A percentile compares a stretch with the other conserved stretches of the same genome.
Conservation (phyloP, 2,113 vertebrate species). For the Rhagologus leucostigma region DNA sequence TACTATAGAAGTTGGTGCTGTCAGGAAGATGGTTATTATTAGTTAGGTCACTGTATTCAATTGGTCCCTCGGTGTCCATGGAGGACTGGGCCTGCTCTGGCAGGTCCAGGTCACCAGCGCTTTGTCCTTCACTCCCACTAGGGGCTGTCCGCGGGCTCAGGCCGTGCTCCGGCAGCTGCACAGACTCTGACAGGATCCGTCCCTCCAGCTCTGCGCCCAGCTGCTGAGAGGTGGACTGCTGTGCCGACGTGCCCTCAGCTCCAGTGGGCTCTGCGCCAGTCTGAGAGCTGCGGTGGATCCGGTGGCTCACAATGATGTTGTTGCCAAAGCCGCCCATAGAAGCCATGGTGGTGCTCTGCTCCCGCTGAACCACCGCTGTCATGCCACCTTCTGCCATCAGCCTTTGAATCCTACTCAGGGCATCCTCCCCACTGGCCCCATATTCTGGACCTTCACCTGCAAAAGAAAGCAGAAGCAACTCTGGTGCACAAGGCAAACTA, state of each 20-base stretch:
- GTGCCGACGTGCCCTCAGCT: conserved; percentile 56
- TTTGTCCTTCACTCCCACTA: conserved; percentile 61
- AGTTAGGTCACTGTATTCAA: conserved; percentile 70
- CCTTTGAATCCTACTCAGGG: conserved; percentile 90
- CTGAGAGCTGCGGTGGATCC: conserved; percentile 97
- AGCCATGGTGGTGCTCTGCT: conserved; percentile 98
- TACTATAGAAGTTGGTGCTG: conserved; percentile 64
- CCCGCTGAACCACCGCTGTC: conserved; percentile 96
- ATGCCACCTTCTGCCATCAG: conserved; percentile 96
- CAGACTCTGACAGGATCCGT: conserved; percentile 45
- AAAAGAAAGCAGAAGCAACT: conserved; percentile 30
- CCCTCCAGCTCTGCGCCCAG: conserved; percentile 66
- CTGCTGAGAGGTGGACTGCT: conserved; percentile 68
- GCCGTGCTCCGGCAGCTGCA: conserved; percentile 62
- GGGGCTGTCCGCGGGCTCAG: conserved; percentile 67
- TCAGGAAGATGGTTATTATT: conserved; percentile 68
- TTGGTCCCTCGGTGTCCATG: conserved; percentile 74
- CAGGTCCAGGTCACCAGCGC: conserved; percentile 36
- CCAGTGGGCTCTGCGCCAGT: conserved; percentile 74
- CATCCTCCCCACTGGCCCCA: conserved; percentile 81
- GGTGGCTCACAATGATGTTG: conserved; percentile 97
- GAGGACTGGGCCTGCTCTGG: conserved; percentile 61
- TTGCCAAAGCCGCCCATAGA: conserved; percentile 99
- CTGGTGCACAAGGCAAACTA: neutral
- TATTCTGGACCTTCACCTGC: conserved; percentile 81